A percentile compares a stretch with the other conserved stretches of the same genome.
These are phyloP conservation scores for Campoletis sonorensis DNA, from an alignment of 1,140 invertebrate genomes.

Conservation along the genomic window DNA sequence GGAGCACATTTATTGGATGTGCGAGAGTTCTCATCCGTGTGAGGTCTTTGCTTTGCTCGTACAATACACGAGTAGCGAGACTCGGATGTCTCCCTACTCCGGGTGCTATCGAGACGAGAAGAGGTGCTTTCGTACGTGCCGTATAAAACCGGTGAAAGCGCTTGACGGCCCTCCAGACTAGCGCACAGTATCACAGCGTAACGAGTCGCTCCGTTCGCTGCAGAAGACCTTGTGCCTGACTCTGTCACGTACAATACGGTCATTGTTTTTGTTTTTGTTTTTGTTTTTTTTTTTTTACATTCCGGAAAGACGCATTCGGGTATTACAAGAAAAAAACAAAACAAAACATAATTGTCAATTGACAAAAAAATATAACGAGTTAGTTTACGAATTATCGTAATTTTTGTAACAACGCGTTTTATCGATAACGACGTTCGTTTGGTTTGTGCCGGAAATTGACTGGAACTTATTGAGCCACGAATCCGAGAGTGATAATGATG, in stretches of 20 bases:
- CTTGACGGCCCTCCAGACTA: constrained; percentile 73
- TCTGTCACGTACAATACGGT: constrained; percentile 8
- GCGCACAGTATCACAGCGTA: constrained; percentile 71
- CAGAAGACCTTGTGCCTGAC: constrained; percentile 27
- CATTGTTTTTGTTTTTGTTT: too few species aligned
- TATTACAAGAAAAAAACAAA: background rate
- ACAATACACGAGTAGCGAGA: constrained; percentile 3
- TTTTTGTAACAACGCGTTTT: background rate
- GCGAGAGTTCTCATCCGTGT: background rate
- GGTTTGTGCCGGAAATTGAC: constrained; percentile 17
- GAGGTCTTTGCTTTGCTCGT: constrained; percentile 3
- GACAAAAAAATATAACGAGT: constrained; percentile 20
- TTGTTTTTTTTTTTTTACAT: too few species aligned
- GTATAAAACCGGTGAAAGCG: constrained; percentile 77
- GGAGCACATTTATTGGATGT: background rate
- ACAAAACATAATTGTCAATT: background rate
- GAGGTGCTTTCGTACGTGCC: constrained; percentile 71
- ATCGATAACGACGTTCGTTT: constrained; percentile 18
- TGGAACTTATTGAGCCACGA: background rate
- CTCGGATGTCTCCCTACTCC: constrained; percentile 46
- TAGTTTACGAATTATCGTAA: background rate
- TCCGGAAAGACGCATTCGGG: background rate
- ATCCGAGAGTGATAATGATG: constrained; percentile 54
- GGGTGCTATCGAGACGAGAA: constrained; percentile 59
- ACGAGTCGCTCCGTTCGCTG: constrained; percentile 60